phyloP scores from a whole-genome alignment of 2,797 vertebrate species.

The Enteromius afrohamiltoni region DNA sequence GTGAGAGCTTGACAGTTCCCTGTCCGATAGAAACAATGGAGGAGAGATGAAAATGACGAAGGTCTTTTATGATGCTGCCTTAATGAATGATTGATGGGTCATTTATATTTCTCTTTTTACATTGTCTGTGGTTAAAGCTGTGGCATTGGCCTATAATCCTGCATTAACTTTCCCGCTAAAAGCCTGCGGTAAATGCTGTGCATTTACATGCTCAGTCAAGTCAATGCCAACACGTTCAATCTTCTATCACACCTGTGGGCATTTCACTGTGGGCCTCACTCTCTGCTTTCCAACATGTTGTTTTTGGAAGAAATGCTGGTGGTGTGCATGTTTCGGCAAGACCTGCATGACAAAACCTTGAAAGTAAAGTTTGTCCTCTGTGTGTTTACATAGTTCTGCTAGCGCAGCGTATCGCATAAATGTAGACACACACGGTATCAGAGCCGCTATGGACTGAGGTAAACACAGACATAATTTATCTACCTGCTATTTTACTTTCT shows the following conservation, averaged over 20 bases:
- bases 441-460: conserved; percentile 15
- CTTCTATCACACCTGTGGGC: conserved; percentile 55
- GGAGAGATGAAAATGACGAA: not conserved
- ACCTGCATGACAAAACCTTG: conserved; percentile 48
- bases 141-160: conserved; percentile 13
- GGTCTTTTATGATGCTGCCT: not conserved
- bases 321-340: conserved; percentile 54
- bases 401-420: not conserved
- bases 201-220: conserved; percentile 22
- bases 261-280: conserved; percentile 47
- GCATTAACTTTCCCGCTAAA: conserved; percentile 4
- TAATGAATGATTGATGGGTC: conserved; percentile 4
- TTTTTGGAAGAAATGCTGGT: conserved; percentile 45
- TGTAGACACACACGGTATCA: conserved; percentile 39
- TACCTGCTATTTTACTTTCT: conserved; percentile 20
- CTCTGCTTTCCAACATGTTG: conserved; percentile 41
- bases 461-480: conserved; percentile 40
- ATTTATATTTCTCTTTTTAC: conserved; percentile 13
- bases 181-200: not conserved
- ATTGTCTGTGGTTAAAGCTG: conserved; percentile 16
- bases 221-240: conserved; percentile 28
- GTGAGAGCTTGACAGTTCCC: not conserved
- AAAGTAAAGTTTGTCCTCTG: conserved; percentile 31
- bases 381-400: conserved; percentile 36
- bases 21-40: not conserved